A percentile compares a stretch with the other conserved stretches of the same genome.
Conservation (phyloP, 2,888 invertebrate species). For the Dicyrtomina minuta region DNA sequence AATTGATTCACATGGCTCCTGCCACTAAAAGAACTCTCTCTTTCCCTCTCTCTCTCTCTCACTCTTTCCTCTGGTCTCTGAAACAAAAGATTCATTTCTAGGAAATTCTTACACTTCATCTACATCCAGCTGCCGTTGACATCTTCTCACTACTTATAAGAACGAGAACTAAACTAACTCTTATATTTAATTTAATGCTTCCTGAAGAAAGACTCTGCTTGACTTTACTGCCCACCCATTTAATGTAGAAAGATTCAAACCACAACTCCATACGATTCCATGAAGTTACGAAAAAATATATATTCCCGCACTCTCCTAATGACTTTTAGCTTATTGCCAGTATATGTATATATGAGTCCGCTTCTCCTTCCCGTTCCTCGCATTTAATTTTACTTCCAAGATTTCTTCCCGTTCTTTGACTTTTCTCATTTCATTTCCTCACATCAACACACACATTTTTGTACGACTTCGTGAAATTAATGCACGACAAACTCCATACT, state of each 20-base stretch:
- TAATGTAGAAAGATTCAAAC: conserved; percentile 25
- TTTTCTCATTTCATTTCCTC: not conserved
- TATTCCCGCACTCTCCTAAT: conserved; percentile 16
- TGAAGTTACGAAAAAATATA: conserved; percentile 11
- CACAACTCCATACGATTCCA: conserved; percentile 20
- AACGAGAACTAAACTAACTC: conserved; percentile 26
- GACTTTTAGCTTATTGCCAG: conserved; percentile 2
- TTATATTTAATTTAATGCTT: conserved; percentile 25
- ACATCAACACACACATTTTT: not conserved
- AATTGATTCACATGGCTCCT: conserved; percentile 30
- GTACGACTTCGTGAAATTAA: not conserved
- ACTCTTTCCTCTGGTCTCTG: conserved; percentile 11
- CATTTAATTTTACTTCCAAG: not conserved
- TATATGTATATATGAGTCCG: no score
- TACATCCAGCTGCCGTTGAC: conserved; percentile 29
- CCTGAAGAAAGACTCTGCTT: conserved; percentile 27
- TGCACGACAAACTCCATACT: not conserved
- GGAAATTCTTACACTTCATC: conserved; percentile 26
- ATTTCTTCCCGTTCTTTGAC: not conserved
- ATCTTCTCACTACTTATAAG: conserved; percentile 28
- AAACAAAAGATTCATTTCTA: conserved; percentile 33
- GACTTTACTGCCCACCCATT: conserved; percentile 36
- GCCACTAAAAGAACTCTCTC: conserved; percentile 15
- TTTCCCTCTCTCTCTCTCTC: no score
- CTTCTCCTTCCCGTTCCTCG: not conserved